Base-by-base conservation (phyloP, 2,797 vertebrate genomes). In the Rhynchotus rufescens region DNA sequence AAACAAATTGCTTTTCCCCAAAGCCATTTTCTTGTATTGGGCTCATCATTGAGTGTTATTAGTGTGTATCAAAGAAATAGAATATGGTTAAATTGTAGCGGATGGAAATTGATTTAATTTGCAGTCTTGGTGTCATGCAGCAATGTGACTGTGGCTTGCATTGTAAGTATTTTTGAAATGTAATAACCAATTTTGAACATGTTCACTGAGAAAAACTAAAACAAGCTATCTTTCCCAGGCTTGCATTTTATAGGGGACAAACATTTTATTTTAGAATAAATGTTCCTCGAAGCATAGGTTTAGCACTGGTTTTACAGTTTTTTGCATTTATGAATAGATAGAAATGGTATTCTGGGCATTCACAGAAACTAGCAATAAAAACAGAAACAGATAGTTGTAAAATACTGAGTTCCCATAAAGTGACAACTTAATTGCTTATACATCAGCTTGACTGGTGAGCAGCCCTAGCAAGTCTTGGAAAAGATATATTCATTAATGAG, bases 381-480 rank as follows among this genome's bases (percentile, higher is more conserved):
- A 60, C 64, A 91, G 21, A 83, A 82, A 64, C 60, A 91, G 21
- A 92, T 92, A 86, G 61, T 84, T 88, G 30, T 28, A 71, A 76
- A 81, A 84, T 25, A 81, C 13, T 52, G 42, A 47, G 20, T 77
- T 71, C 28, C 61, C 36, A 61, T 16, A 56, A 77, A 23, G 52
- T 68, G 61, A 80, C 77, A 92, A 88, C 68, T 71, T 67, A 77
- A 81, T 67, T 7, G 2, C 87, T 89, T 84, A 90, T 69, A 30
- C 57, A 74, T 2, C 30, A 6, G 34, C 65, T 4, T 3, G 78
- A 30, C 69, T 85, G 69, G n/a, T 76, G 76, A 95, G 91, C 93
- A 93, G 68, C 91, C 85, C 94, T 95, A 89, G 90, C 92, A 95
- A 95, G 92, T 86, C 15, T 9, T 74, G 40, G 74, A 77, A 23